These are phyloP conservation scores for Diplogasteroides magnus DNA, from an alignment of 1,140 invertebrate species.

Conservation along the genomic window DNA sequence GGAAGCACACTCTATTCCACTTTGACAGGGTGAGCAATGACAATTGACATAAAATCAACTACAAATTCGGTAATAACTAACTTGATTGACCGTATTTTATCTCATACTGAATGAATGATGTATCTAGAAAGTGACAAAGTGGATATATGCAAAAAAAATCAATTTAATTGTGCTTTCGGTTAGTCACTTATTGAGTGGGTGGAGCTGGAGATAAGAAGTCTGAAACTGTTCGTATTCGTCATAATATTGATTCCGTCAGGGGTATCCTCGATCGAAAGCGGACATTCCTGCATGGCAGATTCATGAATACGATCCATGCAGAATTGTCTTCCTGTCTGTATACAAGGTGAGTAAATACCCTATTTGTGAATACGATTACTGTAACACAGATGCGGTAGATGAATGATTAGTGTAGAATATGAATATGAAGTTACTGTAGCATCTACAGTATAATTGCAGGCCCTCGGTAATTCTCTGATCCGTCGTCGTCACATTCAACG, in stretches of 20 bases:
- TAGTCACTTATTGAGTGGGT: too few species aligned
- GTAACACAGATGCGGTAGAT: neutral
- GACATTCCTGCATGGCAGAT: conserved; percentile 49
- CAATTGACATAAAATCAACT: too few species aligned
- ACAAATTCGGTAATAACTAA: too few species aligned
- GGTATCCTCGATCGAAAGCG: conserved; percentile 44
- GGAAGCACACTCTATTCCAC: conserved; percentile 49
- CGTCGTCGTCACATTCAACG: conserved; percentile 41
- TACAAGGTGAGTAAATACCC: conserved; percentile 21
- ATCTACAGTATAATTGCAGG: conserved; percentile 26
- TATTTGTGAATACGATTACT: neutral
- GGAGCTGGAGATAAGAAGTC: neutral
- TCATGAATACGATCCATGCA: conserved; percentile 52
- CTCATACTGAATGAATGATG: too few species aligned
- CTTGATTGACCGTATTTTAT: too few species aligned
- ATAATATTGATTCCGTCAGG: conserved; percentile 28
- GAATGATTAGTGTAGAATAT: neutral
- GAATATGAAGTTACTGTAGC: conserved; percentile 22
- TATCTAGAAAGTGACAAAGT: too few species aligned
- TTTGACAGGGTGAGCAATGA: conserved; percentile 46
- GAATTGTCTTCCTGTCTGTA: conserved; percentile 41
- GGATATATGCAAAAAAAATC: too few species aligned
- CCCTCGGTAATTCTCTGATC: conserved; percentile 34
- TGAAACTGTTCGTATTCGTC: neutral
- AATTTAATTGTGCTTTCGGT: conserved; percentile 6